Base-by-base conservation (phyloP, 2,797 vertebrate species). In the Muscicapa comitata region DNA sequence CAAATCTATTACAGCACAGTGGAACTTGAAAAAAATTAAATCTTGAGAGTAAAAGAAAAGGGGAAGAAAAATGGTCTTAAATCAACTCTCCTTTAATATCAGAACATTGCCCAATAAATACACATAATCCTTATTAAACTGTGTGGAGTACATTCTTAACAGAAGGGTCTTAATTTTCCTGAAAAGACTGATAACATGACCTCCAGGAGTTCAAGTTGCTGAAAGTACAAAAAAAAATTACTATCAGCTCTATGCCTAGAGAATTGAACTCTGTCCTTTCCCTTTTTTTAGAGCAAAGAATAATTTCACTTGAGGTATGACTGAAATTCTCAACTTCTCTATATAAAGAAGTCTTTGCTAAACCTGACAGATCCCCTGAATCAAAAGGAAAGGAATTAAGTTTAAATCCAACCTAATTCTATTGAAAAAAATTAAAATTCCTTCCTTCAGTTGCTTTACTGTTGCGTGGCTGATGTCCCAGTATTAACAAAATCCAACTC, bases 401-500 rank as follows among this genome's bases (percentile, higher is more conserved):
- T 57, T 79, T 74, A 92, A 94, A 95, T 78, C 75, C 61, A 93
- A 61, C n/a, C 77, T 95, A 93, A 74, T 87, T 86, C 77, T 82
- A 66, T 16, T 54, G 23, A 20, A 70, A 81, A 65, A 62, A 68
- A 62, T 45, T n/a, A 61, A 53, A 72, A 28, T 2, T 38, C 33
- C 18, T 76, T 91, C 51, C 40, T 90, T 90, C 37, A 45, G 25
- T 82, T 82, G 59, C 21, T 85, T 92, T 91, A 80, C 51, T 90
- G 51, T 31, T 62, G 38, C 31, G 35, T 57, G 71, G 70, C 33
- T 79, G 67, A 90, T 37, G 53, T 38, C 66, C 88, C 25, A 38
- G 42, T 68, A 68, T 90, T 93, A 92, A 81, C 59, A 95, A 93
- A 95, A 94, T 91, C 86, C 78, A 92, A 76, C 74, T 87, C 45